phyloP scores from a whole-genome alignment of 2,888 invertebrate genomes.

The Dusona sp. region DNA sequence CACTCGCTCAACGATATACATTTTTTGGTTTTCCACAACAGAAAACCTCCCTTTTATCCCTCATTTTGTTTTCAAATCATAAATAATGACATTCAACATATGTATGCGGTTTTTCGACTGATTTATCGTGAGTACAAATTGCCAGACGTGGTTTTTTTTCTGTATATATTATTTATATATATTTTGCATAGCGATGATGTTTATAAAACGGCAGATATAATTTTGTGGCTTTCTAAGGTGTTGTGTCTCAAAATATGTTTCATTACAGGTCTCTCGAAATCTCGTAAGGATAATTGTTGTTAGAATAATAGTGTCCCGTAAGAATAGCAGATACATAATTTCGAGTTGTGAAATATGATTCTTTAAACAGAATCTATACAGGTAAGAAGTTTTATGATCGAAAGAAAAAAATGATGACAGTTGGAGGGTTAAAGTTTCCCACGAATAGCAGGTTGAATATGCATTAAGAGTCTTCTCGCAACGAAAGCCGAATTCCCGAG shows the following conservation, averaged over 20 bases:
- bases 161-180: not conserved
- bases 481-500: conserved; percentile 27
- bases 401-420: not conserved
- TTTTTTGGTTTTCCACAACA: not conserved
- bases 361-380: not conserved
- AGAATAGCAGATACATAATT: not conserved
- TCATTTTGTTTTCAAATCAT: not conserved
- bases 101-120: not conserved
- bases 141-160: not conserved
- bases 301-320: not conserved
- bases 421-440: conserved; percentile 36
- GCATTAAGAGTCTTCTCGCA: not conserved
- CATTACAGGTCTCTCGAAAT: not conserved
- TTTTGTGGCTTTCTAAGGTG: too few relatives aligned
- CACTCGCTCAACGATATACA: not conserved
- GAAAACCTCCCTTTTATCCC: not conserved
- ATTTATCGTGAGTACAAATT: conserved; percentile 3
- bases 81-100: not conserved
- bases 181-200: not conserved
- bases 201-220: not conserved
- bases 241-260: not conserved
- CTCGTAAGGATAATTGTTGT: not conserved
- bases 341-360: not conserved
- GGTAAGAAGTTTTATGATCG: conserved; percentile 7
- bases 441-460: conserved; percentile 38